Conservation (phyloP, 2,888 invertebrate genomes). For the Alitta virens region DNA sequence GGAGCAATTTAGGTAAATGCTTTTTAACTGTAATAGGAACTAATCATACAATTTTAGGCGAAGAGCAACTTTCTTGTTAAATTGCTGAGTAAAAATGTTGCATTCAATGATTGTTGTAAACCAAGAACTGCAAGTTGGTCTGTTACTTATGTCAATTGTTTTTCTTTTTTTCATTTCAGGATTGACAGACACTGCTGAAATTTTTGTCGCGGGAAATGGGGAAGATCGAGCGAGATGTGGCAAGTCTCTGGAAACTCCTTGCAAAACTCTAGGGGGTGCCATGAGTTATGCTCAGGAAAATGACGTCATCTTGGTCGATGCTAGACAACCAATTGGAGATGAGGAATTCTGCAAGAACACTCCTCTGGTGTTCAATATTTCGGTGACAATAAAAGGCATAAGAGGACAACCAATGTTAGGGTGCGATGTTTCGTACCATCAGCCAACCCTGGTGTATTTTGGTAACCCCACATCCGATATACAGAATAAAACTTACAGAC, state of each 20-base stretch:
- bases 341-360: conserved; percentile 9
- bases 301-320: conserved; percentile 10
- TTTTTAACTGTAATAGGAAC: too few relatives aligned
- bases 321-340: neutral
- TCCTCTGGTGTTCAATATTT: conserved; percentile 9
- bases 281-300: neutral
- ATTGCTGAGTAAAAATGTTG: too few relatives aligned
- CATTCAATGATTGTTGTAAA: too few relatives aligned
- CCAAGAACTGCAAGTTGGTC: too few relatives aligned
- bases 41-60: too few relatives aligned
- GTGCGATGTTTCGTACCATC: neutral
- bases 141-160: too few relatives aligned
- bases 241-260: conserved; percentile 10
- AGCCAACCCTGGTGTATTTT: conserved; percentile 13
- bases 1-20: too few relatives aligned
- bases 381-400: conserved; percentile 15
- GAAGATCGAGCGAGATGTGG: conserved; percentile 21
- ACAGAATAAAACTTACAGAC: too few relatives aligned
- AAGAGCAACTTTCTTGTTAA: too few relatives aligned
- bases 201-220: conserved; percentile 19
- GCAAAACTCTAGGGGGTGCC: conserved; percentile 15
- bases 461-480: too few relatives aligned
- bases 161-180: neutral
- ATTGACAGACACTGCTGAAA: neutral
- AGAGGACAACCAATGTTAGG: conserved; percentile 12